Conservation (phyloP, 1,140 invertebrate genomes). For the Mizuhopecten yessoensis region DNA sequence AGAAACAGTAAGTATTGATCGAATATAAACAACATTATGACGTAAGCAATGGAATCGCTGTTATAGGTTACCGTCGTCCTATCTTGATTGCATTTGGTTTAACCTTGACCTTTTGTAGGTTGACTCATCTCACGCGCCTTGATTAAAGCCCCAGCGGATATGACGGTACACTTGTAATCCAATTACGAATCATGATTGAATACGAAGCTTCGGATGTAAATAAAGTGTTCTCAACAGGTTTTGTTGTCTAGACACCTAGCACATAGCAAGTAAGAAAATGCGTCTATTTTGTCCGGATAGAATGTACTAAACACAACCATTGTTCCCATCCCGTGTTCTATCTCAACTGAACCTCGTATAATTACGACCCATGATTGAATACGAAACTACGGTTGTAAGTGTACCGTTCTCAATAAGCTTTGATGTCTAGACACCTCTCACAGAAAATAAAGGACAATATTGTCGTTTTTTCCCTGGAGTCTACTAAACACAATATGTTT, state of each 20-base stretch:
- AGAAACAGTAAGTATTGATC: not conserved
- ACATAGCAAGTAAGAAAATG: not conserved
- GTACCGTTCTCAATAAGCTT: not conserved
- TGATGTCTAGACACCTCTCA: conserved; percentile 1
- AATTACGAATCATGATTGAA: conserved; percentile 21
- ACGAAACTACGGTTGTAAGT: conserved; percentile 7
- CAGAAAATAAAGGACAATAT: not conserved
- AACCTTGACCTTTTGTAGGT: conserved; percentile 29
- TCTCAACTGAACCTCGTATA: no score
- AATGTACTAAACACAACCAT: not conserved
- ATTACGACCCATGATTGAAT: conserved; percentile 1
- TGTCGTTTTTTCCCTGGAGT: not conserved
- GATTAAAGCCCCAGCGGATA: conserved; percentile 31
- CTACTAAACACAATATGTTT: not conserved
- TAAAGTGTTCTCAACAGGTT: conserved; percentile 23
- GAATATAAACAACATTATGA: not conserved
- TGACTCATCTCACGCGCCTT: not conserved
- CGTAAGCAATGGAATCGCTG: conserved; percentile 2
- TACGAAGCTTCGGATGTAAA: conserved; percentile 14
- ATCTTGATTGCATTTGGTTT: not conserved
- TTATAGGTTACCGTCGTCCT: not conserved
- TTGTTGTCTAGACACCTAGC: conserved; percentile 24
- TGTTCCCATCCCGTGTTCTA: not conserved
- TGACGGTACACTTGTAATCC: conserved; percentile 9
- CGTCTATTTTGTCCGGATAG: not conserved